A percentile compares a stretch with the other conserved stretches of the same genome.
These are phyloP conservation scores for Erythrocercus mccallii DNA, from an alignment of 2,113 vertebrate species.

Conservation along the genomic window DNA sequence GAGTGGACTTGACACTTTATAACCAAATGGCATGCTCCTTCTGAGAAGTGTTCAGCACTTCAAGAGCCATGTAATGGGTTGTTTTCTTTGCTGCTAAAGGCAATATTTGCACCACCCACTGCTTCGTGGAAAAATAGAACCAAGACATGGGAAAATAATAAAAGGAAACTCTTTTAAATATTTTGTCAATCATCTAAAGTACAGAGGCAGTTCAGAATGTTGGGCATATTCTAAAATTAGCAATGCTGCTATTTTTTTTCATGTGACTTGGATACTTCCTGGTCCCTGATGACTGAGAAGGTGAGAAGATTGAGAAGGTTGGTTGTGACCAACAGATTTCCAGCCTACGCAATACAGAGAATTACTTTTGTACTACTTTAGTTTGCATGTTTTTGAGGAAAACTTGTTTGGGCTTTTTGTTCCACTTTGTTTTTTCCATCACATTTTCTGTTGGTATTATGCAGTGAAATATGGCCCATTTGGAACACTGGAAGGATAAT, in stretches of 20 bases:
- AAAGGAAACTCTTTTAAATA: neutral
- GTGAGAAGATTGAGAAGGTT: neutral
- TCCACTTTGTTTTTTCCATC: neutral
- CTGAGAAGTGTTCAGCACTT: neutral
- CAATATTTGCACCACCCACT: neutral
- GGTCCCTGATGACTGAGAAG: neutral
- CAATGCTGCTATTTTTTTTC: neutral
- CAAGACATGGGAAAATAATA: neutral
- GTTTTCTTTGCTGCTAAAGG: neutral
- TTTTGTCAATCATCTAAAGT: neutral
- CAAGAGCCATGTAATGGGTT: neutral
- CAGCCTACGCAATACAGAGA: neutral
- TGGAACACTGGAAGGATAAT: neutral
- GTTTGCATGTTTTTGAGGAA: neutral
- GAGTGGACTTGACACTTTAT: neutral
- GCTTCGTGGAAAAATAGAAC: neutral
- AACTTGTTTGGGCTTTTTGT: neutral
- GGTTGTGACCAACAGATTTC: neutral
- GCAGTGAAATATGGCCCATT: neutral
- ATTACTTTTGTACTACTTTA: neutral
- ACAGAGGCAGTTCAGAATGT: neutral
- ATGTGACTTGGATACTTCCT: neutral
- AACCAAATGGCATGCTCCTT: neutral
- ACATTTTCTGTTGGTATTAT: neutral
- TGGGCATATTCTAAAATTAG: neutral